These are phyloP conservation scores for Callimorpha dominula DNA, from an alignment of 2,888 invertebrate species.

Conservation along the genomic window DNA sequence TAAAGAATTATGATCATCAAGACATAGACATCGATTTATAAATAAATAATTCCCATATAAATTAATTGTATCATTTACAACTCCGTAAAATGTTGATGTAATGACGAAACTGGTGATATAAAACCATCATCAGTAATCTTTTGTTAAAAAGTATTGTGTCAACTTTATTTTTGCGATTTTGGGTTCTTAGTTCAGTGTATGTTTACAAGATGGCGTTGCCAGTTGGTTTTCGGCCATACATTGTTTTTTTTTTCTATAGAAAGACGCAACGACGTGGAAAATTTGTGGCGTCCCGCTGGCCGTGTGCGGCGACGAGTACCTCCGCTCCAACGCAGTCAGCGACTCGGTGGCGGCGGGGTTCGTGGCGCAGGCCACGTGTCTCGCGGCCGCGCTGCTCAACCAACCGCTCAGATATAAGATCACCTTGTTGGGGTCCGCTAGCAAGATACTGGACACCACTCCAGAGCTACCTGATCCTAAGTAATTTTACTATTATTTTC, in stretches of 20 bases:
- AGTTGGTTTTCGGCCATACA: background rate
- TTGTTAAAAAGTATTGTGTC: too few species aligned
- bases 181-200: too few species aligned
- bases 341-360: conserved; percentile 95
- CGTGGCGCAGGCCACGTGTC: conserved; percentile 93
- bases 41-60: too few species aligned
- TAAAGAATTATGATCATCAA: too few species aligned
- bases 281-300: conserved; percentile 72
- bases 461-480: conserved; percentile 76
- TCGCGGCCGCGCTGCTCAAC: conserved; percentile 94
- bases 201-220: background rate
- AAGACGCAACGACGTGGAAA: conserved; percentile 67
- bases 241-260: conserved; percentile 50
- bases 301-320: conserved; percentile 71
- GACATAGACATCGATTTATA: too few species aligned
- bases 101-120: too few species aligned
- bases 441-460: conserved; percentile 93
- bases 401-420: conserved; percentile 95
- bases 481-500: conserved; percentile 25
- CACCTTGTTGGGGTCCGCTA: conserved; percentile 92
- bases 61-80: too few species aligned
- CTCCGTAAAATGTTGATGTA: too few species aligned
- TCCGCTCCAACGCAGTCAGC: conserved; percentile 83
- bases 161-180: too few species aligned
- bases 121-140: too few species aligned